Conservation (phyloP, 2,113 vertebrate genomes). For the Datnioides undecimradiatus region DNA sequence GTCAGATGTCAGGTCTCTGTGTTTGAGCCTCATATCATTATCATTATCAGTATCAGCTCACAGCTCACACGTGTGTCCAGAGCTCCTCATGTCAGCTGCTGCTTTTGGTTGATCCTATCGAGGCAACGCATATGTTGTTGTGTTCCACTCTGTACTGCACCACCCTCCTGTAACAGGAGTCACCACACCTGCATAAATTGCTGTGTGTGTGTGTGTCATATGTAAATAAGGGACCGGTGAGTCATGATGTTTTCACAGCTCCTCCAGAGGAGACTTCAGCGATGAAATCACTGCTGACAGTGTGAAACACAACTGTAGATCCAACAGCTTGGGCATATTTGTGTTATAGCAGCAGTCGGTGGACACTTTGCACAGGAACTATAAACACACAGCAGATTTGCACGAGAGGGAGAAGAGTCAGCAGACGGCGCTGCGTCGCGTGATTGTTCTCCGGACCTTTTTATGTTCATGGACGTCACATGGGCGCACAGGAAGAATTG, state of each 20-base stretch:
- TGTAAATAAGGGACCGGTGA: slow-evolving; percentile 28
- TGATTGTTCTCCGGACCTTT: too few species aligned
- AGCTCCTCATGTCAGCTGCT: background rate
- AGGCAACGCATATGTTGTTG: background rate
- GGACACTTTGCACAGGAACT: too few species aligned
- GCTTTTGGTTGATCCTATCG: background rate
- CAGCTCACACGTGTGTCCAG: background rate
- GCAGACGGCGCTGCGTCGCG: too few species aligned
- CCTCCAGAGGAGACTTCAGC: background rate
- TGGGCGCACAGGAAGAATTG: too few species aligned
- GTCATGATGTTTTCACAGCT: slow-evolving; percentile 17
- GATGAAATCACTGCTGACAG: background rate
- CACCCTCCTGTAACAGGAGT: background rate
- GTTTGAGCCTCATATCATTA: background rate
- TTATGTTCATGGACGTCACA: too few species aligned
- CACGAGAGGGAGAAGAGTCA: too few species aligned
- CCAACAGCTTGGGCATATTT: too few species aligned
- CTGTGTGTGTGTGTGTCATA: background rate
- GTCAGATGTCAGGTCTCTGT: background rate
- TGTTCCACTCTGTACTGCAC: background rate
- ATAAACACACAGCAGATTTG: too few species aligned
- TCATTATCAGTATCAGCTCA: background rate
- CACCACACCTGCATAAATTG: background rate
- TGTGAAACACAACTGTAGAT: background rate
- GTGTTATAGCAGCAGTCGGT: too few species aligned